Conservation (phyloP, 2,888 invertebrate species). For the Hesperia comma region DNA sequence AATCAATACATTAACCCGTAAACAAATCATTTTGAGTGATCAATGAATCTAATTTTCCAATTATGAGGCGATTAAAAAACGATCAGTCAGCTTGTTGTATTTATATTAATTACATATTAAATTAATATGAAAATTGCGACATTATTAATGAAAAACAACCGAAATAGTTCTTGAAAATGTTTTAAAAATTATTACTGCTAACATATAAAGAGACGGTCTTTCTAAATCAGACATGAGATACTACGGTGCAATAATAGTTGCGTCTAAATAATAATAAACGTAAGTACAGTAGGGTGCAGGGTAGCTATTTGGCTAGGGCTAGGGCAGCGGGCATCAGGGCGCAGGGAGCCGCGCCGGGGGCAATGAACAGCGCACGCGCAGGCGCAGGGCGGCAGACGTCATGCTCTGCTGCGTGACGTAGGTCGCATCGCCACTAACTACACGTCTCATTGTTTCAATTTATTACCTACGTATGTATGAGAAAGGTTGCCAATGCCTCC, state of each 20-base stretch:
- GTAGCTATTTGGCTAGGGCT: neutral
- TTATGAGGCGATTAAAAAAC: no score
- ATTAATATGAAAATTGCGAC: no score
- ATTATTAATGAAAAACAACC: no score
- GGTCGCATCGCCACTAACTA: conserved; percentile 50
- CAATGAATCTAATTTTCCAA: no score
- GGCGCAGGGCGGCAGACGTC: conserved; percentile 60
- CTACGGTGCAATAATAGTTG: neutral
- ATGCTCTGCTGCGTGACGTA: conserved; percentile 68
- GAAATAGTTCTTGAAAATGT: neutral
- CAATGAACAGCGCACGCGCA: conserved; percentile 41
- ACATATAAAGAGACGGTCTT: neutral
- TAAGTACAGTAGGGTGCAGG: no score
- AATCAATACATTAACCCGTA: no score
- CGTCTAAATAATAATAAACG: neutral
- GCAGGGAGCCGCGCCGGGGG: conserved; percentile 33
- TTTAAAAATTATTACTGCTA: neutral
- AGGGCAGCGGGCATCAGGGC: neutral
- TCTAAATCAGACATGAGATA: neutral
- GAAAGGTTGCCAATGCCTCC: conserved; percentile 44
- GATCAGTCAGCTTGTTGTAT: no score
- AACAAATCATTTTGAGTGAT: no score
- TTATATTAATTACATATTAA: no score
- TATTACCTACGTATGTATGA: conserved; percentile 46
- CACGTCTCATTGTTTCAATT: conserved; percentile 54